Percentiles rank a stretch among this genome's conserved stretches.
These are phyloP conservation scores for Dryococelus australis DNA, from an alignment of 2,888 invertebrate genomes.

Conservation along the genomic window DNA sequence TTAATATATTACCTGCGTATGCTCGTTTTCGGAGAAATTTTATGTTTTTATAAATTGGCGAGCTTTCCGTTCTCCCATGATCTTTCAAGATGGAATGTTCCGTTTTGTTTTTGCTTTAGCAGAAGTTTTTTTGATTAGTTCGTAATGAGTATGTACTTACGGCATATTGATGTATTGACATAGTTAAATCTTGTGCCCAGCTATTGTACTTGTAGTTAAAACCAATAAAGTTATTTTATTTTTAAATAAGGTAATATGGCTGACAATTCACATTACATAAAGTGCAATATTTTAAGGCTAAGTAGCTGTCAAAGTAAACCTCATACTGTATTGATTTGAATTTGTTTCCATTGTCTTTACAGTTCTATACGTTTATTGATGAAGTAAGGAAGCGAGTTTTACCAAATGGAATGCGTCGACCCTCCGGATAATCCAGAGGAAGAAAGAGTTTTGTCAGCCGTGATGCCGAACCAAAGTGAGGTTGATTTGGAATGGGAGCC, in stretches of 20 bases:
- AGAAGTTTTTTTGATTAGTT: constrained; percentile 39
- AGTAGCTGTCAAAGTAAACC: background rate
- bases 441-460: constrained; percentile 34
- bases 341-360: background rate
- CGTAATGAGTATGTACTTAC: background rate
- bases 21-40: background rate
- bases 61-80: background rate
- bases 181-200: background rate
- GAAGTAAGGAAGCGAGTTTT: background rate
- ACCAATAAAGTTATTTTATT: background rate
- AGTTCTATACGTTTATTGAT: background rate
- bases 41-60: background rate
- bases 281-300: background rate
- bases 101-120: constrained; percentile 35
- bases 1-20: too few species aligned
- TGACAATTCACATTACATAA: background rate
- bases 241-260: background rate
- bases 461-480: constrained; percentile 37
- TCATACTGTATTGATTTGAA: background rate
- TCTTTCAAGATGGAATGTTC: constrained; percentile 39
- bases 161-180: background rate
- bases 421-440: constrained; percentile 21
- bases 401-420: constrained; percentile 40
- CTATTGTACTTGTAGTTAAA: background rate
- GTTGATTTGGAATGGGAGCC: constrained; percentile 41